Evolutionary conservation across 2,888 invertebrate genomes (phyloP), one percentile per base, ranked within the genome.

Genomic region (Xestoiulus laeticollis): DNA sequence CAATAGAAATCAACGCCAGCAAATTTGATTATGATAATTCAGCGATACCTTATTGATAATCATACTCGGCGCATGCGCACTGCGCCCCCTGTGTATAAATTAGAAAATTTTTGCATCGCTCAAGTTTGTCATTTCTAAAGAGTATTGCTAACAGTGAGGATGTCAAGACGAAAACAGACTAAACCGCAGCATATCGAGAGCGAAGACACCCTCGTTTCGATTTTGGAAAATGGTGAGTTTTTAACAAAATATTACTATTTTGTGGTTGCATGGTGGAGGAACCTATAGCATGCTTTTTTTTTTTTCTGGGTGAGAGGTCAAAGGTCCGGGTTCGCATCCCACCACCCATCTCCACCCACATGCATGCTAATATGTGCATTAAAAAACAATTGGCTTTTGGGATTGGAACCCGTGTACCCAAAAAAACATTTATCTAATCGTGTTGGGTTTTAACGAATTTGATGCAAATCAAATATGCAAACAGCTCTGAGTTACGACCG

Each of bases 21-120:
- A 91, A n/a, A 90, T 90, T 90, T 90, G 90, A 90, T 91, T 91
- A 91, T 91, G 91, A 91, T 91, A 91, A 91, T 91, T 83, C 84
- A 26, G 43, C 43, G 68, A 87, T 87, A 83, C 87, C 87, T 87
- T 87, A 87, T 87, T 87, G 87, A 87, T 87, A 87, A 87, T 87
- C 87, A 87, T 87, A 87, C 87, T 82, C 53, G 83, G 84, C 32
- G 53, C 87, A 87, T 87, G 87, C 87, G 87, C 87, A 87, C 38
- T 83, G 59, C 48, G 86, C 43, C 48, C 86, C 32, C 48, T 44
- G 86, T 86, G 48, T 86, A 86, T 86, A 86, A 86, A 86, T 86
- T 86, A 86, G 86, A 48, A 85, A 85, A 86, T 85, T 85, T 85
- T 85, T 85, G 85, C 85, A 85, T 85, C 44, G 85, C 43, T 85